phyloP scores from a whole-genome alignment of 2,888 invertebrate species.

The Seladonia tumulorum region DNA sequence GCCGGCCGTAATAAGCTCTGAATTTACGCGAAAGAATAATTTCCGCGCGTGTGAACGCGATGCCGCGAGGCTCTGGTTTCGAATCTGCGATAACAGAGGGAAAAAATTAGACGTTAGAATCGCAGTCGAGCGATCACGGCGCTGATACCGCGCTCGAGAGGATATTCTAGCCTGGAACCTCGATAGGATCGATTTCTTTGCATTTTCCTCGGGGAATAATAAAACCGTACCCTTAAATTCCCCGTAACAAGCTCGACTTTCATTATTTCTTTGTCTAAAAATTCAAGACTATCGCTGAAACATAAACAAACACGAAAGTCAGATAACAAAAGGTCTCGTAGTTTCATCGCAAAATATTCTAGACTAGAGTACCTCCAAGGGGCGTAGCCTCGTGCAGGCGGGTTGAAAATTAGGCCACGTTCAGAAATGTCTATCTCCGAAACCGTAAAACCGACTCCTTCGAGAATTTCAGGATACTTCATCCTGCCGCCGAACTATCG shows the following conservation, averaged over 20 bases:
- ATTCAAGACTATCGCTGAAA: not conserved
- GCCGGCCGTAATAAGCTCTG: constrained; percentile 48
- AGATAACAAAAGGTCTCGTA: too few relatives aligned
- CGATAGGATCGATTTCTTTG: not conserved
- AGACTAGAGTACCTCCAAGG: not conserved
- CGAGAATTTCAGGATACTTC: not conserved
- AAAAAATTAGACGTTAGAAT: constrained; percentile 2
- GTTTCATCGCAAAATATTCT: not conserved
- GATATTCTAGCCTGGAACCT: constrained; percentile 1
- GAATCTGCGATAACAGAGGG: constrained; percentile 16
- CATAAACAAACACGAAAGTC: not conserved
- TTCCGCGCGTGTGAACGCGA: constrained; percentile 26
- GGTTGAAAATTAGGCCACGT: not conserved
- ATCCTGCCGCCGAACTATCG: not conserved
- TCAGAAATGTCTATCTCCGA: not conserved
- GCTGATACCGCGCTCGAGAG: not conserved
- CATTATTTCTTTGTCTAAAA: not conserved
- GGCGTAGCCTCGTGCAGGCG: not conserved
- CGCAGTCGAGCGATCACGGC: not conserved
- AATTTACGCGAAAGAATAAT: constrained; percentile 55
- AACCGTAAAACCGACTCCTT: not conserved
- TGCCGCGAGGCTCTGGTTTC: constrained; percentile 14
- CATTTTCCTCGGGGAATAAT: not conserved
- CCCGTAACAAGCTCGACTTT: not conserved
- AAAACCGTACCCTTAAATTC: not conserved